phyloP scores from a whole-genome alignment of 2,113 vertebrate species.

The Sphaerodactylus townsendi region DNA sequence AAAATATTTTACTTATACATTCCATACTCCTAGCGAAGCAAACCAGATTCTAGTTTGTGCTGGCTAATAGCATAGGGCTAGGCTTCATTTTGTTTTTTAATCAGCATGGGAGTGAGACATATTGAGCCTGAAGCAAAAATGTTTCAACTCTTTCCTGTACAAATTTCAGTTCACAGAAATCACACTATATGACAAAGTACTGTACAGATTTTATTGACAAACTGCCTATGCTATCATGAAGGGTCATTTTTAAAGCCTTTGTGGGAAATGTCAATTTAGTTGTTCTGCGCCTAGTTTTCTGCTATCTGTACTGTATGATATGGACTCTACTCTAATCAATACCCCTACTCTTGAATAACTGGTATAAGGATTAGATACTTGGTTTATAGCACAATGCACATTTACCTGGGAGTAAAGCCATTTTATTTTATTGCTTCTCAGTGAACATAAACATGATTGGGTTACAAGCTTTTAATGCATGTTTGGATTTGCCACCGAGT shows the following conservation, averaged over 20 bases:
- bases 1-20: not conserved
- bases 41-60: slow-evolving; percentile 9
- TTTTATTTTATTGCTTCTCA: no score
- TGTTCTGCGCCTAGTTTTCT: not conserved
- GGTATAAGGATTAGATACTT: not conserved
- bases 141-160: not conserved
- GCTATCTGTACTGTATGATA: not conserved
- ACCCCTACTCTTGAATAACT: not conserved
- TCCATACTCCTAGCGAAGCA: not conserved
- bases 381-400: not conserved
- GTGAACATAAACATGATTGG: no score
- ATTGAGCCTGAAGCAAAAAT: not conserved
- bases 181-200: not conserved
- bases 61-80: not conserved
- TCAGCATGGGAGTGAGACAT: not conserved
- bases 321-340: not conserved
- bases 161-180: not conserved
- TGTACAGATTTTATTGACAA: not conserved
- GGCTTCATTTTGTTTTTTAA: not conserved
- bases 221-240: not conserved
- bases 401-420: no score
- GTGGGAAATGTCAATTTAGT: not conserved
- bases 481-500: not conserved
- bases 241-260: not conserved
- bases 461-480: not conserved